Evolutionary conservation across 2,888 invertebrate species (phyloP).

Genomic region (Hololepta plana): DNA sequence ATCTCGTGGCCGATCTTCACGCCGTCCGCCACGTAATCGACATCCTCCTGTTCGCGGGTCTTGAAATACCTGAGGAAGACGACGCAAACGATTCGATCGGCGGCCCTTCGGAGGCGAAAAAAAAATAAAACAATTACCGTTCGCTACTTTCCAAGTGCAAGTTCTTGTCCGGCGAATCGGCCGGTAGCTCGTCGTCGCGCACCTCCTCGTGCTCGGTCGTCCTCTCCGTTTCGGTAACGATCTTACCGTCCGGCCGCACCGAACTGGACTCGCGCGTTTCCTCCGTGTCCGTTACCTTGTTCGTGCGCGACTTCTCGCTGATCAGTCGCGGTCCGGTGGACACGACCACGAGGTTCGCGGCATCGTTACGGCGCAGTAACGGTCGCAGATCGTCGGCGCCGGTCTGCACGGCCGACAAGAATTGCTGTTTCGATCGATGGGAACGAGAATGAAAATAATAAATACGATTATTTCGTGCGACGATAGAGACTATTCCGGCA

Average conservation of each 20-base stretch:
- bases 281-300: constrained; percentile 73
- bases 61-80: constrained; percentile 39
- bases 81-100: too few relatives aligned
- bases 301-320: constrained; percentile 55
- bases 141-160: constrained; percentile 30
- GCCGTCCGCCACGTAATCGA: constrained; percentile 69
- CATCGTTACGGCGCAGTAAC: constrained; percentile 39
- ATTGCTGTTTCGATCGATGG: too few relatives aligned
- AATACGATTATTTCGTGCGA: too few relatives aligned
- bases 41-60: constrained; percentile 62
- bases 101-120: too few relatives aligned
- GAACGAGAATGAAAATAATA: too few relatives aligned
- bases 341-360: constrained; percentile 42
- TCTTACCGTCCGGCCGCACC: constrained; percentile 62
- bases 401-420: constrained; percentile 50
- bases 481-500: too few relatives aligned
- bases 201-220: constrained; percentile 73
- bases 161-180: constrained; percentile 28
- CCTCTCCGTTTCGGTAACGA: constrained; percentile 69
- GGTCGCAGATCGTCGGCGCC: constrained; percentile 50
- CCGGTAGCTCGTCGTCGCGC: constrained; percentile 59
- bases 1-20: constrained; percentile 64
- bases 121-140: too few relatives aligned
- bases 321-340: constrained; percentile 52
- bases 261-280: constrained; percentile 62